phyloP scores from a whole-genome alignment of 2,797 vertebrate genomes.

The Myotis myotis region DNA sequence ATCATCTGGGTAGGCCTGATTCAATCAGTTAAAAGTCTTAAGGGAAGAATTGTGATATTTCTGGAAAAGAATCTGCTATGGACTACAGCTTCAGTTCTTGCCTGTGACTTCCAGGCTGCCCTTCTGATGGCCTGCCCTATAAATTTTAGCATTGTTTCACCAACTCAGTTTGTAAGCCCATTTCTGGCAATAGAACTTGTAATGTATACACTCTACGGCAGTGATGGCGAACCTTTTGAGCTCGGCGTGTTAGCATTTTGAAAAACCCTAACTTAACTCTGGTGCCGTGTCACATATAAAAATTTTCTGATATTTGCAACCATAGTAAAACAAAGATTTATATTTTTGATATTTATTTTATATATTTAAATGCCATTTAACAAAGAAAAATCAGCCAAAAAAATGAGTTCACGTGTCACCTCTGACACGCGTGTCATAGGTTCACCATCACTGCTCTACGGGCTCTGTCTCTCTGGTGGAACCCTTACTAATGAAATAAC shows the following conservation, averaged over 20 bases:
- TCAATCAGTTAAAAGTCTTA: not conserved
- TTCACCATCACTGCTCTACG: not conserved
- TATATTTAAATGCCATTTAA: no score
- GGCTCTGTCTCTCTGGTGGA: not conserved
- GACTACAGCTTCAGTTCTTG: not conserved
- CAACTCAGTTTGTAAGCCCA: not conserved
- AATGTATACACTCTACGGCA: not conserved
- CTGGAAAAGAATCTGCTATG: not conserved
- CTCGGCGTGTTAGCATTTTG: no score
- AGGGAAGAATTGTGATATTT: not conserved
- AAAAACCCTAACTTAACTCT: no score
- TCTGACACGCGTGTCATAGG: no score
- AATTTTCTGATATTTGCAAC: no score
- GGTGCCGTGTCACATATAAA: no score
- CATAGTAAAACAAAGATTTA: no score
- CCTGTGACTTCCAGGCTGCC: not conserved
- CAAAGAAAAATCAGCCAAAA: no score
- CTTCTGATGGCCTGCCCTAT: not conserved
- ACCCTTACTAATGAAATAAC: not conserved
- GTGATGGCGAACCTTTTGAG: no score
- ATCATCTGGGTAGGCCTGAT: not conserved
- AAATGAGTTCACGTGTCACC: no score
- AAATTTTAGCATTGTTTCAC: not conserved
- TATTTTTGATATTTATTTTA: no score
- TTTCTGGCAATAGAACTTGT: not conserved